Conservation (phyloP, 2,113 vertebrate species). For the Columbina picui region DNA sequence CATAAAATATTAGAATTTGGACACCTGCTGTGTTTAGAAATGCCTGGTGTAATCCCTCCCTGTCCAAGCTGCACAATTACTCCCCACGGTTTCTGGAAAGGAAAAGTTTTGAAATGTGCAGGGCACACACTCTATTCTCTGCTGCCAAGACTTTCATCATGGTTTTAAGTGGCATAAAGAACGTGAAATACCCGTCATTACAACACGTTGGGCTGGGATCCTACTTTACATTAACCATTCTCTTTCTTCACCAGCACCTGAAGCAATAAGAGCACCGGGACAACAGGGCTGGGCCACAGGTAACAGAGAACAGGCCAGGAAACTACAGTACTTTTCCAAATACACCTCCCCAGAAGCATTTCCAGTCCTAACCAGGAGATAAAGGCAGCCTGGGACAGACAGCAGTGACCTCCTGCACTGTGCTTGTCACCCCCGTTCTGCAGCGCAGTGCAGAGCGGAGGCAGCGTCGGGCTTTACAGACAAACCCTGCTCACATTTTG, state of each 20-base stretch:
- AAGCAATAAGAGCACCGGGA: background rate
- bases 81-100: background rate
- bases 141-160: background rate
- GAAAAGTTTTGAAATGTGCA: background rate
- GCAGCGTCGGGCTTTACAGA: rapidly evolving
- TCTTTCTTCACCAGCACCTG: background rate
- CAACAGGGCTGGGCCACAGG: background rate
- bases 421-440: background rate
- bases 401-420: background rate
- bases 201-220: background rate
- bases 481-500: background rate
- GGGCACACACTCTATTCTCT: background rate
- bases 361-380: background rate
- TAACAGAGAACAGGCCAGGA: background rate
- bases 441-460: background rate
- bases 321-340: background rate
- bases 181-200: background rate
- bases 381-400: background rate
- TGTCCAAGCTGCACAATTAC: background rate
- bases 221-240: background rate
- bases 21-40: background rate
- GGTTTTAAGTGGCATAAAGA: background rate
- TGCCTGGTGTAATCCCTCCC: background rate
- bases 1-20: background rate
- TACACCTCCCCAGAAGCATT: background rate